Conservation (phyloP, 2,888 invertebrate species). For the Mayetiola destructor region DNA sequence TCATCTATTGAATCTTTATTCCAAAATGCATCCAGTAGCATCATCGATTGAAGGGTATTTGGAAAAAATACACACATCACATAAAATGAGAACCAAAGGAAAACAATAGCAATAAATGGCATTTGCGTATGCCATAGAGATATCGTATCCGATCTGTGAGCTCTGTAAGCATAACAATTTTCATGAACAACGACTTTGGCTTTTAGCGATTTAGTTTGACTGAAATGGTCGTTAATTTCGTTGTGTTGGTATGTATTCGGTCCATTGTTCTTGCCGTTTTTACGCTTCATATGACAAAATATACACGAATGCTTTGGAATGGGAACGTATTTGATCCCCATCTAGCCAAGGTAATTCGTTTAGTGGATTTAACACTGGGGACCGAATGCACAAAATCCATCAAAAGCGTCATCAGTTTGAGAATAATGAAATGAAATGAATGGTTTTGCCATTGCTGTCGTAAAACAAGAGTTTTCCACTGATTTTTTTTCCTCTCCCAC, state of each 20-base stretch:
- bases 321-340: not conserved
- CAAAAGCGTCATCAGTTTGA: constrained; percentile 2
- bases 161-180: constrained; percentile 1
- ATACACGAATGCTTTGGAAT: no score
- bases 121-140: not conserved
- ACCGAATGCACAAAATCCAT: constrained; percentile 3
- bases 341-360: constrained; percentile 4
- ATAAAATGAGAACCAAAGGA: not conserved
- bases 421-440: no score
- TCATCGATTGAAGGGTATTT: not conserved
- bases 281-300: no score
- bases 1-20: not conserved
- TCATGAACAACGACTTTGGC: constrained; percentile 8
- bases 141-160: not conserved
- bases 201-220: not conserved
- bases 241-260: not conserved
- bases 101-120: constrained; percentile 11
- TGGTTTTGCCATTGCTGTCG: no score
- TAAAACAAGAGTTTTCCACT: no score
- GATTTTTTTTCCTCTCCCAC: not conserved
- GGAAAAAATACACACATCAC: not conserved
- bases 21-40: constrained; percentile 1
- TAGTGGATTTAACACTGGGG: no score
- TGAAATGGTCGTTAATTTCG: not conserved
- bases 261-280: no score